Conservation (phyloP, 2,113 vertebrate species). For the Oryzias javanicus region DNA sequence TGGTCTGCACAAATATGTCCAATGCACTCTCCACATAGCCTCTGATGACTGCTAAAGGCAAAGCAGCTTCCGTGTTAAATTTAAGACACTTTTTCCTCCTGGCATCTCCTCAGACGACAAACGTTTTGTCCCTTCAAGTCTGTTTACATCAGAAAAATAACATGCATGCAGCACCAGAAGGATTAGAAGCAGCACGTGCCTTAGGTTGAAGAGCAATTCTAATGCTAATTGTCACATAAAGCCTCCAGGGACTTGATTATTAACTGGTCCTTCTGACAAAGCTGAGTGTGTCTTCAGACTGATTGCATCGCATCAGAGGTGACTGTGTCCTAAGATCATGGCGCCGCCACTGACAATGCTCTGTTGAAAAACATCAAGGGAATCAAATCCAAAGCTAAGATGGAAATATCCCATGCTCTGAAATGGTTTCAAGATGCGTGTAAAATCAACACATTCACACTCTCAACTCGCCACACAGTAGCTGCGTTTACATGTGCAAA, state of each 20-base stretch:
- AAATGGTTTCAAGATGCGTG: constrained; percentile 5
- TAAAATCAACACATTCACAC: constrained; percentile 6
- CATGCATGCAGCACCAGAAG: not conserved
- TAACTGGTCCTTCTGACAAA: constrained; percentile 43
- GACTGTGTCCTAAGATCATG: constrained; percentile 36
- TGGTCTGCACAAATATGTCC: too few species aligned
- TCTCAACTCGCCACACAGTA: too few species aligned
- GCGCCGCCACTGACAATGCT: constrained; percentile 8
- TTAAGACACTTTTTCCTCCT: constrained; percentile 13
- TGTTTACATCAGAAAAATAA: constrained; percentile 31
- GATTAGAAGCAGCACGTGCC: constrained; percentile 13
- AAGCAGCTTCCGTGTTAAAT: not conserved
- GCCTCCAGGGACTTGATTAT: constrained; percentile 54
- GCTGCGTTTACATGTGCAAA: too few species aligned
- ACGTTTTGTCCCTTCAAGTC: constrained; percentile 26
- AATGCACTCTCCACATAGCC: too few species aligned
- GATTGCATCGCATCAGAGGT: constrained; percentile 57
- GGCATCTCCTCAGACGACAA: constrained; percentile 7
- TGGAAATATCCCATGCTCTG: too few species aligned
- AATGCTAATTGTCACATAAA: constrained; percentile 48
- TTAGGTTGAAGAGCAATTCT: constrained; percentile 32
- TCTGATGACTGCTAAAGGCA: too few species aligned
- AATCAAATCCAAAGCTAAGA: constrained; percentile 9
- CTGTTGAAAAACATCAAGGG: constrained; percentile 26
- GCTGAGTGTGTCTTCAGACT: constrained; percentile 38